Conservation (phyloP, 2,888 invertebrate species). For the Leucophora obtusa region DNA sequence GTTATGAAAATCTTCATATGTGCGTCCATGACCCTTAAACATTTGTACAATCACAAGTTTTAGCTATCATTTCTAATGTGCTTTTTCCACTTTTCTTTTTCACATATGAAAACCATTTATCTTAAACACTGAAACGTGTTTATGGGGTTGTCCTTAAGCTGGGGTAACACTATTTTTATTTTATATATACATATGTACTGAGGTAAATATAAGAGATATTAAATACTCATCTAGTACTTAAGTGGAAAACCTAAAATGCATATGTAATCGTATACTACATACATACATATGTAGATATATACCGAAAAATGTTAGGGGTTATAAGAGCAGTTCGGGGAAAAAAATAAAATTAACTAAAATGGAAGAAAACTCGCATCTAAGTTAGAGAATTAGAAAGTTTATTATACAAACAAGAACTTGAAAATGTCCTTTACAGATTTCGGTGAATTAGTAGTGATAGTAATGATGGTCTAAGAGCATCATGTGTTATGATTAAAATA, state of each 20-base stretch:
- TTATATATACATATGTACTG: neutral
- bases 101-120: constrained; percentile 12
- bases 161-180: neutral
- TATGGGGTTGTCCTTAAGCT: constrained; percentile 34
- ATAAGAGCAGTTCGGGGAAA: neutral
- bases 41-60: constrained; percentile 7
- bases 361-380: neutral
- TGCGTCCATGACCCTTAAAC: constrained; percentile 33
- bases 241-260: constrained; percentile 37
- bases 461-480: too few relatives aligned
- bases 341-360: neutral
- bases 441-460: too few relatives aligned
- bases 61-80: neutral
- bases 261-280: constrained; percentile 10
- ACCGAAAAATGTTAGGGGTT: neutral
- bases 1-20: too few relatives aligned
- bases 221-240: constrained; percentile 38
- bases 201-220: constrained; percentile 1
- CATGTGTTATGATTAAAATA: too few relatives aligned
- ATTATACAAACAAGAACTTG: too few relatives aligned
- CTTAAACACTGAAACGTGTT: constrained; percentile 40
- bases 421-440: too few relatives aligned
- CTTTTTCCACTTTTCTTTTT: neutral
- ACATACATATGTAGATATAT: constrained; percentile 3
- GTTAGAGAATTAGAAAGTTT: neutral